These are phyloP conservation scores for Spilarctia lutea DNA, from an alignment of 2,888 invertebrate species.

Conservation along the genomic window DNA sequence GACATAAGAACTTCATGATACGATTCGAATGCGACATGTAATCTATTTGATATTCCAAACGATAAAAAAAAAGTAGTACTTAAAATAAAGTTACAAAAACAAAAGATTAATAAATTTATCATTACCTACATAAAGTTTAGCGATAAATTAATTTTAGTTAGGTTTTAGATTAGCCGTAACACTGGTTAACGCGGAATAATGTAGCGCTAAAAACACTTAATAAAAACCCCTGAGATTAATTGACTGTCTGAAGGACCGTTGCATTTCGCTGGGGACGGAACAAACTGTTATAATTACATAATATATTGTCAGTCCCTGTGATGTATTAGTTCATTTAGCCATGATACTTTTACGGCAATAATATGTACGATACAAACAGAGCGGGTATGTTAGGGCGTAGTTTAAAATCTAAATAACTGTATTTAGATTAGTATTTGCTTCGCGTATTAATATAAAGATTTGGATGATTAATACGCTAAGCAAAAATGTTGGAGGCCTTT, in stretches of 20 bases:
- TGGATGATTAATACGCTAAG: too few relatives aligned
- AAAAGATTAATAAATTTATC: neutral
- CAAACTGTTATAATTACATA: conserved; percentile 2
- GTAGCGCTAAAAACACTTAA: neutral
- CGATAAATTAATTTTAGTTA: neutral
- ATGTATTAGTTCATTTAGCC: neutral
- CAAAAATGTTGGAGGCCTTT: too few relatives aligned
- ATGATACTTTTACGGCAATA: conserved; percentile 1
- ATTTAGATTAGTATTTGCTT: too few relatives aligned
- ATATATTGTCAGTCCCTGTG: conserved; percentile 3
- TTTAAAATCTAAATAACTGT: too few relatives aligned
- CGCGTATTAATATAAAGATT: too few relatives aligned
- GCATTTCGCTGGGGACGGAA: neutral
- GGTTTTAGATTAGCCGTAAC: neutral
- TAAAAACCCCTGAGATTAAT: neutral
- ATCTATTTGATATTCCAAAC: neutral
- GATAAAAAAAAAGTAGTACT: neutral
- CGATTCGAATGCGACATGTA: neutral
- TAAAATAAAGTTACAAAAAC: neutral
- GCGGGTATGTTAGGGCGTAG: neutral
- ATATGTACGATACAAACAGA: too few relatives aligned
- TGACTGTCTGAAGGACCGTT: neutral
- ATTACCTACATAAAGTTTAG: neutral
- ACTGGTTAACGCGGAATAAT: neutral
- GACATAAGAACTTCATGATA: neutral